These are phyloP conservation scores for Enteromius thamalakanensis DNA, from an alignment of 2,797 vertebrate genomes.

Conservation along the genomic window DNA sequence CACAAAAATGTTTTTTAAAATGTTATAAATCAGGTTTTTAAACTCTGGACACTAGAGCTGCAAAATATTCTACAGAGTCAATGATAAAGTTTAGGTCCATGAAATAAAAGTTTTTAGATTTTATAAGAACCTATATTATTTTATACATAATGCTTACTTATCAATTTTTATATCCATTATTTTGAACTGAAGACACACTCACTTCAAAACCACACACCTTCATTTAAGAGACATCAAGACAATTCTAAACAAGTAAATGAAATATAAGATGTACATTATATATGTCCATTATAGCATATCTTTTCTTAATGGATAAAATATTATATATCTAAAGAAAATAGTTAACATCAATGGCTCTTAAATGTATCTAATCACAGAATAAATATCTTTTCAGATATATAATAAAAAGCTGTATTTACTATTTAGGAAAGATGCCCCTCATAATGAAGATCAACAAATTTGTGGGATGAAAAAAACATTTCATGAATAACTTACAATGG, in stretches of 20 bases:
- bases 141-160: not conserved
- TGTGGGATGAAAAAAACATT: not conserved
- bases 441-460: not conserved
- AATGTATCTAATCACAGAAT: not conserved
- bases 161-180: not conserved
- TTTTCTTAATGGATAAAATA: not conserved
- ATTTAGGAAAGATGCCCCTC: not conserved
- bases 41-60: not conserved
- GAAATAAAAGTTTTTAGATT: not conserved
- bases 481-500: constrained; percentile 41
- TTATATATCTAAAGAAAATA: not conserved
- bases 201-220: not conserved
- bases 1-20: not conserved
- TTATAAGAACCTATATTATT: not conserved
- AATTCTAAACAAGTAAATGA: not conserved
- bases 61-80: not conserved
- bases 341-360: not conserved
- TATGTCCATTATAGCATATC: not conserved
- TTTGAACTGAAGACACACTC: not conserved
- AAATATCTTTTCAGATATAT: not conserved
- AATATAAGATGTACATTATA: not conserved
- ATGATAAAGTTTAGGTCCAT: not conserved
- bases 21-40: not conserved
- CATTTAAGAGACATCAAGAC: not conserved
- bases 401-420: not conserved